Evolutionary conservation across 2,888 invertebrate species (phyloP).

Genomic region (Erebia palarica): DNA sequence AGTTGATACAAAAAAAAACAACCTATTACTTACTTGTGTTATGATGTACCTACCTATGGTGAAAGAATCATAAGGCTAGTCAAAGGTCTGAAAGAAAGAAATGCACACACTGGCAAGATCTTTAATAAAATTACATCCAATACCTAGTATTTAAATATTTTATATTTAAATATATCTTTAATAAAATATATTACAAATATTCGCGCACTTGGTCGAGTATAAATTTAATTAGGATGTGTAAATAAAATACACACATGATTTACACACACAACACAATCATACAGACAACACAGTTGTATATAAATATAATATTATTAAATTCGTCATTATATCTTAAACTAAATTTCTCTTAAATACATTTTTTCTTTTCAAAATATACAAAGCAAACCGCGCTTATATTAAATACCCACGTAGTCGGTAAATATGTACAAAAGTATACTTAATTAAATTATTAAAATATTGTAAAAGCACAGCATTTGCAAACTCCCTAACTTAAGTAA

Average conservation of each 20-base stretch:
- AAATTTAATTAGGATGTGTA: constrained; percentile 25
- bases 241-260: constrained; percentile 1
- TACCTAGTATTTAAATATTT: neutral
- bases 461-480: neutral
- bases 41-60: too few species aligned
- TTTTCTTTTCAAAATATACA: constrained; percentile 19
- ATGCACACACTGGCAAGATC: constrained; percentile 10
- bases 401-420: neutral
- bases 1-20: too few species aligned
- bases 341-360: constrained; percentile 9
- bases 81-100: neutral
- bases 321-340: constrained; percentile 47
- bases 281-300: neutral
- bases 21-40: too few species aligned
- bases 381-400: neutral
- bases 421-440: neutral
- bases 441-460: neutral
- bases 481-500: too few species aligned
- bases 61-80: neutral
- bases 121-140: constrained; percentile 40
- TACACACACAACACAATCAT: neutral
- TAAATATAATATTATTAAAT: constrained; percentile 59
- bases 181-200: constrained; percentile 23
- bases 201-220: constrained; percentile 33
- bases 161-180: neutral